Evolutionary conservation across 1,140 invertebrate species (phyloP).

Genomic region (Drosophila bipectinata): DNA sequence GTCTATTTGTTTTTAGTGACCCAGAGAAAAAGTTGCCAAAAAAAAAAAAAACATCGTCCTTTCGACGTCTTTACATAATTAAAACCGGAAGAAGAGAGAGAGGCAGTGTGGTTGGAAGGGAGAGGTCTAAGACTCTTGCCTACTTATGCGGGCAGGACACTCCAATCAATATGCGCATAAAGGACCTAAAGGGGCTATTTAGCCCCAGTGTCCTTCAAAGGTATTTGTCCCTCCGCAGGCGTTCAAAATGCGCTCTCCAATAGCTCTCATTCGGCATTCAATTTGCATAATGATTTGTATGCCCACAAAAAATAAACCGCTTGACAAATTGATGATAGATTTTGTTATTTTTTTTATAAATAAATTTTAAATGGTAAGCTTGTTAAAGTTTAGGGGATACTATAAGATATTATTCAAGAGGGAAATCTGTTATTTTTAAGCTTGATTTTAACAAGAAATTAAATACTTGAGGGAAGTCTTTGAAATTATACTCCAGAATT

Average conservation of each 20-base stretch:
- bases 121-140: conserved; percentile 5
- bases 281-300: conserved; percentile 3
- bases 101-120: neutral
- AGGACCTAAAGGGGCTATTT: no score
- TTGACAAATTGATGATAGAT: neutral
- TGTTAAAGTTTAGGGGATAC: no score
- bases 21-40: conserved; percentile 9
- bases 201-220: neutral
- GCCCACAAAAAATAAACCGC: neutral
- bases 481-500: no score
- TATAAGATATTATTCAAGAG: no score
- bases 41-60: neutral
- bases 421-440: no score
- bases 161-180: conserved; percentile 17
- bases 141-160: conserved; percentile 42
- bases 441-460: no score
- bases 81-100: conserved; percentile 21
- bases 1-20: conserved; percentile 7
- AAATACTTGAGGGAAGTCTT: no score
- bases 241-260: neutral
- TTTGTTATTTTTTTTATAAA: neutral
- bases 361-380: neutral
- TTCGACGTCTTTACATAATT: conserved; percentile 33
- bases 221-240: conserved; percentile 1
- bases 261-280: neutral